Evolutionary conservation across 2,888 invertebrate species (phyloP), one percentile per base, ranked within the genome.

Genomic region (Apamea crenata): DNA sequence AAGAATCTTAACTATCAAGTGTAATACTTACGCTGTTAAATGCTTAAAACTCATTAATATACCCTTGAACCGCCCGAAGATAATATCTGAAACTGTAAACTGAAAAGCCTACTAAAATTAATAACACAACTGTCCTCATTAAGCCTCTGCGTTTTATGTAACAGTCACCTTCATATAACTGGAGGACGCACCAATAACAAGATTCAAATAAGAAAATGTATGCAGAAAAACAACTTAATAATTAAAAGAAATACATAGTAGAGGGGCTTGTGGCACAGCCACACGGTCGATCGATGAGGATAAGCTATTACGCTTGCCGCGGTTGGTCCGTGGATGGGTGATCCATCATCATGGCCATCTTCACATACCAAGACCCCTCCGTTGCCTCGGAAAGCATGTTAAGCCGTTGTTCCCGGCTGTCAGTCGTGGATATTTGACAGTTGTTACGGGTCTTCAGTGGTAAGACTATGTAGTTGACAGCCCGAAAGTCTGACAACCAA

Each of bases 21-120:
- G 40, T 6, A 50, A 32, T 50, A 56, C 47, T 56, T 63, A 40
- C 18, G 21, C 25, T n/a, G n/a, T 72, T 59, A 69, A 78, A 83
- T 72, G 50, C 10, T 53, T 40, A 68, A 70, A 85, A 68, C 65
- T 78, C 69, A 74, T 78, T 68, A 72, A 56, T 83, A 29, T 53
- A 67, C 53, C 66, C 73, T 68, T 56, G 25, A 76, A 65, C 50
- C 14, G 25, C 21, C 71, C 16, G 18, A 63, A 74, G 68, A 82
- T 65, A 78, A 82, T 14, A 36, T 53, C 66, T 63, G 50, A 65
- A 83, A 86, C 85, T 68, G 53, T 81, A 67, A 81, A 81, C 66
- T 85, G 78, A 53, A 76, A 86, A 56, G 77, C 72, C 83, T 69
- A 73, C 74, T 85, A 86, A 85, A 85, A 85, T 85, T 86, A 83